phyloP scores from a whole-genome alignment of 2,113 vertebrate genomes.

The Cygnus atratus region DNA sequence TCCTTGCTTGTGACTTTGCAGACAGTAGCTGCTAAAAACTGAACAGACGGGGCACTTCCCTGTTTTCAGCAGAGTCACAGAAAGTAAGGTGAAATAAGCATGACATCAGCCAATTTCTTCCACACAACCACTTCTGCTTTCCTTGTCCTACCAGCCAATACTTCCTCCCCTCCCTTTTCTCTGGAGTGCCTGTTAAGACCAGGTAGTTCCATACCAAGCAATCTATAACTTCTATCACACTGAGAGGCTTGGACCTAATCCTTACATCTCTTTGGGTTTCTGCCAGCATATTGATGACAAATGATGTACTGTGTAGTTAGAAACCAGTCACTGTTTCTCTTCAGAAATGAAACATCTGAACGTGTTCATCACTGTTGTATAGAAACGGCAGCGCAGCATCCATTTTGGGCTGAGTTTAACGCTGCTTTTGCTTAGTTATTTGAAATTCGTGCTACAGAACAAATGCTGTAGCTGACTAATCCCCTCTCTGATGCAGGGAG shows the following conservation, averaged over 20 bases:
- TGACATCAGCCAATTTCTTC: background rate
- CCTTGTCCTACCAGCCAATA: background rate
- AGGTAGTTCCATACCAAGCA: background rate
- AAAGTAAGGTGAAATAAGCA: background rate
- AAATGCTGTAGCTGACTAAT: background rate
- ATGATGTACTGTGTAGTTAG: background rate
- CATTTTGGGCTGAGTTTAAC: background rate
- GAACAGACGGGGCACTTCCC: background rate
- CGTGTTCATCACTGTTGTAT: background rate
- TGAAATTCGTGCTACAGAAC: background rate
- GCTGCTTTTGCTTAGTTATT: background rate
- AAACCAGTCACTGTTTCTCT: background rate
- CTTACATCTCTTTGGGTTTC: rapidly evolving
- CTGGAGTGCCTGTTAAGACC: background rate
- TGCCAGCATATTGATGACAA: rapidly evolving
- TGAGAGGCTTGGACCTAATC: background rate
- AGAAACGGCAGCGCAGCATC: background rate
- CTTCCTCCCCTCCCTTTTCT: background rate
- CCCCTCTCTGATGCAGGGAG: slow-evolving; percentile 78
- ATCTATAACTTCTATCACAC: background rate
- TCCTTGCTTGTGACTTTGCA: background rate
- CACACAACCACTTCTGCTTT: background rate
- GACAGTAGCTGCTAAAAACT: background rate
- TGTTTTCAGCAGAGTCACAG: background rate
- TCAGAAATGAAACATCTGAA: background rate